A percentile compares a stretch with the other conserved stretches of the same genome.
Evolutionary conservation across 1,140 invertebrate genomes (phyloP).

Genomic region (Berghia stephanieae): DNA sequence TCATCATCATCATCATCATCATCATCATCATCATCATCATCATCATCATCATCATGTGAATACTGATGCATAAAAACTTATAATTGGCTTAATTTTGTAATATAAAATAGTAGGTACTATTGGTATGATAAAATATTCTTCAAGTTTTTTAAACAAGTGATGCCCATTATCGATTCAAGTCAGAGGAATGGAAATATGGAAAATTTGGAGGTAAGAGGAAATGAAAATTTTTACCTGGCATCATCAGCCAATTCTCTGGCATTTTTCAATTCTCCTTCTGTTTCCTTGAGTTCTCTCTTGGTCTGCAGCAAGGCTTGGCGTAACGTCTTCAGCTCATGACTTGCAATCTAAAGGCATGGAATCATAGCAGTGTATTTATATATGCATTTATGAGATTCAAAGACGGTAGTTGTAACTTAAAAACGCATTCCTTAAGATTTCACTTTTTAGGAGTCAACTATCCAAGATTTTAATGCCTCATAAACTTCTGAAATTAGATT

Average conservation of each 20-base stretch:
- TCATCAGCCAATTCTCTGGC: slow-evolving; percentile 51
- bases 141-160: not conserved
- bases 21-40: not conserved
- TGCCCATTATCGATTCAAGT: not conserved
- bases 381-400: too few species aligned
- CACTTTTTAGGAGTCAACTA: too few species aligned
- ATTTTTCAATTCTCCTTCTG: slow-evolving; percentile 45
- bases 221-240: slow-evolving; percentile 41
- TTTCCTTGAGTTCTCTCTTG: slow-evolving; percentile 38
- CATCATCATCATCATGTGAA: not conserved
- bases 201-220: not conserved
- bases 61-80: not conserved
- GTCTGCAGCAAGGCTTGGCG: slow-evolving; percentile 39
- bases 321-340: slow-evolving; percentile 41
- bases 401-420: too few species aligned
- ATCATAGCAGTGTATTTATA: too few species aligned
- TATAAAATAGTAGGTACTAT: not conserved
- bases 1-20: slow-evolving; percentile 4
- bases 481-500: too few species aligned
- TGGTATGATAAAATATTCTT: not conserved
- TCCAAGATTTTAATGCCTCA: too few species aligned
- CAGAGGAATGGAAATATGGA: not conserved
- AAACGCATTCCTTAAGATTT: too few species aligned
- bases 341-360: too few species aligned
- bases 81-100: not conserved